Conservation (phyloP, 2,113 vertebrate genomes). For the Apteryx mantelli region DNA sequence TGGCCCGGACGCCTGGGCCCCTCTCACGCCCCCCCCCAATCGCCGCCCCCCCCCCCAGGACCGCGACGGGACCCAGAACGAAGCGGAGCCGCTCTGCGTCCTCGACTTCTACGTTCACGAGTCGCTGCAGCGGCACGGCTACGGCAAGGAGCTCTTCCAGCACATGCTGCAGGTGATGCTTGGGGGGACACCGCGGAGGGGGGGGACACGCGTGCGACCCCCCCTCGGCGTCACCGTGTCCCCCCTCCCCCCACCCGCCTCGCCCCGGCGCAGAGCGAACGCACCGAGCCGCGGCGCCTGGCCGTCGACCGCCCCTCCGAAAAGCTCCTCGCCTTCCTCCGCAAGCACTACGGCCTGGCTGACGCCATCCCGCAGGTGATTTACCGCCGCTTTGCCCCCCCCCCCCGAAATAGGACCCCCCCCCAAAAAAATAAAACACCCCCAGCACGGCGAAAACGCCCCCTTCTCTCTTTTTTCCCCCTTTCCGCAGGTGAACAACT, state of each 20-base stretch:
- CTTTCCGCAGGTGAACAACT: slow-evolving; percentile 88
- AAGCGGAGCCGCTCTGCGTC: slow-evolving; percentile 89
- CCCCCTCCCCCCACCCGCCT: neutral
- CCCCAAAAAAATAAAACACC: too few relatives aligned
- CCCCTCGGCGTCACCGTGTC: too few relatives aligned
- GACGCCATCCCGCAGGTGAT: slow-evolving; percentile 76
- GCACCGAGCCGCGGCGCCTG: slow-evolving; percentile 83
- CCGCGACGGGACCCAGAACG: slow-evolving; percentile 84
- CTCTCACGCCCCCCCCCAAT: too few relatives aligned
- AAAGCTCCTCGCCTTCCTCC: slow-evolving; percentile 88
- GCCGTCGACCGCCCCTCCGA: slow-evolving; percentile 90
- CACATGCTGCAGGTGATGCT: slow-evolving; percentile 89
- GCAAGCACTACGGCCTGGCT: slow-evolving; percentile 85
- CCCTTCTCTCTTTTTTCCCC: too few relatives aligned
- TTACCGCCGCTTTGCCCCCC: too few relatives aligned
- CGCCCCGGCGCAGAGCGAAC: slow-evolving; percentile 78
- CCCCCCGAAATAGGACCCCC: too few relatives aligned
- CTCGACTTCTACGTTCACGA: slow-evolving; percentile 90
- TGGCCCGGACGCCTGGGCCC: neutral
- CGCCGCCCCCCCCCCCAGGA: slow-evolving; percentile 71
- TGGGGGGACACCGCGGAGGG: neutral
- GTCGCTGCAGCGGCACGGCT: slow-evolving; percentile 87
- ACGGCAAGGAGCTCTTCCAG: slow-evolving; percentile 87
- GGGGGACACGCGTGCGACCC: too few relatives aligned
- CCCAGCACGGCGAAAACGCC: too few relatives aligned